Evolutionary conservation across 1,140 invertebrate genomes (phyloP), one percentile per base, ranked within the genome.

Genomic region (Zaprionus ghesquierei): DNA sequence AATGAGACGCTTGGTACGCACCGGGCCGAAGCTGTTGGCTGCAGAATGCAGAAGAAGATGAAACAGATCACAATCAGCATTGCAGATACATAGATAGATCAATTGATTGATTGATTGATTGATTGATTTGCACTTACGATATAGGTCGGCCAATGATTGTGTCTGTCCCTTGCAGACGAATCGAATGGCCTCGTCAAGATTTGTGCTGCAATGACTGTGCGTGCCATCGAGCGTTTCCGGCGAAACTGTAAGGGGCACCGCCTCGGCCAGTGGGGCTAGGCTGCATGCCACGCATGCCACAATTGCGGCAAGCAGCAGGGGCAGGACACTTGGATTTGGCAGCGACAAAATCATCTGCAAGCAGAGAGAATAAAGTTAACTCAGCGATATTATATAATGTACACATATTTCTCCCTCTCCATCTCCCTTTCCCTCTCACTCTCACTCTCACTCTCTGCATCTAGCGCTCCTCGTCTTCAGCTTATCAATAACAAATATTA

Each of bases 401-500:
- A 23, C 13, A 50, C n/a, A 10, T 9, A 41, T 3, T n/a, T n/a
- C n/a, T n/a, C n/a, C n/a, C n/a, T n/a, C n/a, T n/a, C n/a, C n/a
- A n/a, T n/a, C n/a, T n/a, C n/a, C n/a, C n/a, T n/a, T n/a, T n/a
- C n/a, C n/a, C n/a, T n/a, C n/a, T n/a, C 25, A 2, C 25, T 27
- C 25, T 3, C 25, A 27, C 25, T 27, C 25, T 27, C 6, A 0
- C 27, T 9, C 27, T 0, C 27, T 8, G 9, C 27, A 8, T 29
- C n/a, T n/a, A n/a, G n/a, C n/a, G n/a, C 12, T 29, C 27, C 20
- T 18, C 1, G 10, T 35, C 33, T 38, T 18, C 33, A 3, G 56
- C 64, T 86, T 86, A 86, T 86, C 82, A 87, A 66, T 61, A 58
- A 82, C 82, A 86, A 86, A 86, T 89, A 82, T 87, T 82, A 82